A percentile compares a stretch with the other conserved stretches of the same genome.
Evolutionary conservation across 2,113 vertebrate genomes (phyloP).

Genomic region (Centropus bengalensis): DNA sequence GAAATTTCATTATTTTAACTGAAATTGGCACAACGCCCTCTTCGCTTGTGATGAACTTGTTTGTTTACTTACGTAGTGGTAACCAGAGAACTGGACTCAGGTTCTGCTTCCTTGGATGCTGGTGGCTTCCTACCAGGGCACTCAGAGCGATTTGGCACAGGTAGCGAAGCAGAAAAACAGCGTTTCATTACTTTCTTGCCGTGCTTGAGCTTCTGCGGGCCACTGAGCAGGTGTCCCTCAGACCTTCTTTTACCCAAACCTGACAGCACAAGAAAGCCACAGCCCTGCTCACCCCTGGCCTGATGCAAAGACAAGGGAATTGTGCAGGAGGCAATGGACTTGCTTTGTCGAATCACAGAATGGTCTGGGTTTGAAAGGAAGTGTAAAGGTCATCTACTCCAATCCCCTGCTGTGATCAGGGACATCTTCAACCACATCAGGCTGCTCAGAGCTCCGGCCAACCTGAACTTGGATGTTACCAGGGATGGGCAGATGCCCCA

Average conservation of each 20-base stretch:
- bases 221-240: accelerated
- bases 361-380: neutral
- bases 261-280: neutral
- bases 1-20: constrained; percentile 34
- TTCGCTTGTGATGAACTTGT: constrained; percentile 29
- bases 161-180: neutral
- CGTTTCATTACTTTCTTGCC: neutral
- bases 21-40: constrained; percentile 22
- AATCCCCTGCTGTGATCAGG: neutral
- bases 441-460: neutral
- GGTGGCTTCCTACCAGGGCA: neutral
- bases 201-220: neutral
- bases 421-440: neutral
- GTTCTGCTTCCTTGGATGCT: neutral
- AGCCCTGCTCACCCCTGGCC: neutral
- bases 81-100: neutral
- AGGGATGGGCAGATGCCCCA: neutral
- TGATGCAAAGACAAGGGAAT: neutral
- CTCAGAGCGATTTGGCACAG: neutral
- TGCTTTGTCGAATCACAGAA: neutral
- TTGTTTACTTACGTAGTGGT: constrained; percentile 19
- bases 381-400: neutral
- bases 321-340: neutral
- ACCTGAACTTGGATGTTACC: neutral
- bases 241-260: neutral